Base-by-base conservation (phyloP, 2,113 vertebrate genomes). In the Cyanoramphus novaezelandiae region DNA sequence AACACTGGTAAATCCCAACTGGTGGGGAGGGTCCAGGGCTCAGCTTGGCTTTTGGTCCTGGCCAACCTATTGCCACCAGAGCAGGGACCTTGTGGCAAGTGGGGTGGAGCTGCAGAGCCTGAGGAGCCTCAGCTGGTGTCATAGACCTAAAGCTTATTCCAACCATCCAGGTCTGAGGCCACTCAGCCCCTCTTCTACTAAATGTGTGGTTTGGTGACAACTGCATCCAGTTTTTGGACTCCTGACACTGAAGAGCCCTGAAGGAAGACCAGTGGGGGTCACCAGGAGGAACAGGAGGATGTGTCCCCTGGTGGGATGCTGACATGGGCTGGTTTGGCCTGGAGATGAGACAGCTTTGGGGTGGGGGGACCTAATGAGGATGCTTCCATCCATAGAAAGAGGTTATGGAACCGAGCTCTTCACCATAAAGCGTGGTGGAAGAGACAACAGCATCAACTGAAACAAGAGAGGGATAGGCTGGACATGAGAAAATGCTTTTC, bases 111-210 rank as follows among this genome's bases (percentile, higher is more conserved):
- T 44, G 67, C 67, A 44, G 89, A 75, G 25, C 71, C 60, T 0
- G 1, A 63, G 63, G 41, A 91, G 23, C 69, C n/a, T 53, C 0
- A 0, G 35, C 25, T 2, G 5, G 57, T 41, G 10, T 2, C 18
- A 17, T 7, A 35, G 33, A 43, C 3, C 25, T 12, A 63, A 24
- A 68, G 13, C 7, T 76, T 27, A 13, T 20, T 71, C 55, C 85
- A 62, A 0, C 8, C 35, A 35, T 3, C 10, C 15, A 7, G 3
- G 31, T 23, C 39, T 28, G n/a, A 80, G 49, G 29, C 3, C 8
- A 31, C 39, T 37, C 29, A 14, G 27, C 5, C 20, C n/a, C 16
- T 41, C 55, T 31, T 59, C 25, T 25, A 13, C 0, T 31, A 3
- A 41, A 8, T 0, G 6, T 0, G 1, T 17, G 55, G 13, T 25